Percentiles rank a stretch among this genome's conserved stretches.
phyloP scores from a whole-genome alignment of 1,140 invertebrate genomes.

The Drosophila pseudoananassae region DNA sequence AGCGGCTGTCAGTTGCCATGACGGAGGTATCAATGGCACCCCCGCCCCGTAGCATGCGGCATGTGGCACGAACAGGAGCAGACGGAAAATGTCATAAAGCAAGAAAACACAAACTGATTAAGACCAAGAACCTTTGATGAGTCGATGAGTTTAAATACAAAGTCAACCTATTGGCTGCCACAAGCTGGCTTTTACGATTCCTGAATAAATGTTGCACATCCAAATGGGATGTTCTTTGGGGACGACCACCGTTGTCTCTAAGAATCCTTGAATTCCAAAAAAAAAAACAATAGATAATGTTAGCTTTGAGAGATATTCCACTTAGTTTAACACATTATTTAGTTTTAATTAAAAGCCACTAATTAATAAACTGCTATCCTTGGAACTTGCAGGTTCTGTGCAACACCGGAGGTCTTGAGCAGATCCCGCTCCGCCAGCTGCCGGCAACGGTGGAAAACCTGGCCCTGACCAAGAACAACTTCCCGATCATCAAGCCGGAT shows the following conservation, averaged over 20 bases:
- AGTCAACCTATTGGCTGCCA: slow-evolving; percentile 13
- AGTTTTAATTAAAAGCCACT: no score
- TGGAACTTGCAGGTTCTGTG: slow-evolving; percentile 89
- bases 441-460: slow-evolving; percentile 91
- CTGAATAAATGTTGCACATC: slow-evolving; percentile 32
- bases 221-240: slow-evolving; percentile 12
- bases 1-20: slow-evolving; percentile 42
- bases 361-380: no score
- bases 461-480: slow-evolving; percentile 92
- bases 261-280: not conserved
- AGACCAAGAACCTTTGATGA: slow-evolving; percentile 48
- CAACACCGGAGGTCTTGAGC: slow-evolving; percentile 91
- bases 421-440: slow-evolving; percentile 89
- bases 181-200: not conserved
- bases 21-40: slow-evolving; percentile 36
- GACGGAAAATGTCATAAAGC: slow-evolving; percentile 42
- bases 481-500: slow-evolving; percentile 90
- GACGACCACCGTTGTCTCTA: not conserved
- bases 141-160: slow-evolving; percentile 28
- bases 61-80: not conserved
- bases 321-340: no score
- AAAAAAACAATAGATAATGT: not conserved
- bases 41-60: not conserved
- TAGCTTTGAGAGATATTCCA: no score
- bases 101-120: slow-evolving; percentile 48